phyloP scores from a whole-genome alignment of 2,888 invertebrate genomes.

The Nymphalis c-album region DNA sequence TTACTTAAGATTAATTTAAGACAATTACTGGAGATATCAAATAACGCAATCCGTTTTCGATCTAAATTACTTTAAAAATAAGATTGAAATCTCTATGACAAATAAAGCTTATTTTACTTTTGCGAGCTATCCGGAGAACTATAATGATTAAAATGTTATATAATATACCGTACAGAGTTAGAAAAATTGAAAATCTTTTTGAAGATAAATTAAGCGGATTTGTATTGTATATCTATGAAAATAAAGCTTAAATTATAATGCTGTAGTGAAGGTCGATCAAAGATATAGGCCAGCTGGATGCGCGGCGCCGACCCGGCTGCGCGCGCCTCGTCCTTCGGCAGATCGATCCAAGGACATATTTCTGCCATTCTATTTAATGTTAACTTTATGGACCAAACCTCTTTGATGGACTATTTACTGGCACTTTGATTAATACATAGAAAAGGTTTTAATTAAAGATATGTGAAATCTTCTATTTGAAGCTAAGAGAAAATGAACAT shows the following conservation, averaged over 20 bases:
- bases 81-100: conserved; percentile 1
- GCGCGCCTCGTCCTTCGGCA: conserved; percentile 70
- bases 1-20: conserved; percentile 15
- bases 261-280: conserved; percentile 14
- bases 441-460: neutral
- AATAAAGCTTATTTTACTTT: neutral
- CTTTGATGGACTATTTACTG: neutral
- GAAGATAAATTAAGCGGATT: neutral
- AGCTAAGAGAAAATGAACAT: too few relatives aligned
- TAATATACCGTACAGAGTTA: neutral
- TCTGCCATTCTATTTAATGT: conserved; percentile 4
- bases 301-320: conserved; percentile 48
- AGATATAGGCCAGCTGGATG: conserved; percentile 20
- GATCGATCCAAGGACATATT: conserved; percentile 73
- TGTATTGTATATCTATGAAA: neutral
- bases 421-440: neutral
- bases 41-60: neutral
- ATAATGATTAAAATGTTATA: neutral
- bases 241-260: conserved; percentile 8
- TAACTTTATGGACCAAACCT: conserved; percentile 15
- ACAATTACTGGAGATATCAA: conserved; percentile 13
- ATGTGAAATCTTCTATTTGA: neutral
- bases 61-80: neutral
- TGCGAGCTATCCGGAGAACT: neutral
- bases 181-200: neutral